phyloP scores from a whole-genome alignment of 1,140 invertebrate species.

The Sinella curviseta region DNA sequence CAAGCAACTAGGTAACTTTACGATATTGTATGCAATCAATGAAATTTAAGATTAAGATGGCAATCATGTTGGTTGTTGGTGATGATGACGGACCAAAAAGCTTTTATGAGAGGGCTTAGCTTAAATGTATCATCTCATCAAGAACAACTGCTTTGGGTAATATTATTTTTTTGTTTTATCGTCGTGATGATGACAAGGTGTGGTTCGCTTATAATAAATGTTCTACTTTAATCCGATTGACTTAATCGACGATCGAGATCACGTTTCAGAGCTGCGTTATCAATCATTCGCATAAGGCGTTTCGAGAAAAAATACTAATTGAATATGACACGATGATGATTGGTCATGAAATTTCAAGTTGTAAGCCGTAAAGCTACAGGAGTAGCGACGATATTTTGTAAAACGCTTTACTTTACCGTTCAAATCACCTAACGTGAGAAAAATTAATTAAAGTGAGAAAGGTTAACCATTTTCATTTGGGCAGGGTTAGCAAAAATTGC shows the following conservation, averaged over 20 bases:
- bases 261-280: neutral
- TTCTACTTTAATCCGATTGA: neutral
- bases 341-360: neutral
- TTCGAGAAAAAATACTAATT: neutral
- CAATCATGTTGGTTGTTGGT: too few species aligned
- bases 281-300: neutral
- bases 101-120: too few species aligned
- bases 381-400: too few species aligned
- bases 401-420: too few species aligned
- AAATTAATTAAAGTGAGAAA: too few species aligned
- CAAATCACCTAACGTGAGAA: too few species aligned
- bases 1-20: too few species aligned
- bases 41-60: too few species aligned
- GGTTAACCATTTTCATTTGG: too few species aligned
- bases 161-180: neutral
- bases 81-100: too few species aligned
- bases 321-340: neutral
- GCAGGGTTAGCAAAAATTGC: too few species aligned
- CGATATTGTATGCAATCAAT: too few species aligned
- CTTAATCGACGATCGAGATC: neutral
- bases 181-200: neutral
- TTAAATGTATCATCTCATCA: neutral
- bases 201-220: neutral
- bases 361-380: neutral
- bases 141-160: neutral